Base-by-base conservation (phyloP, 2,888 invertebrate genomes). In the Pachliopta kotzebuea region DNA sequence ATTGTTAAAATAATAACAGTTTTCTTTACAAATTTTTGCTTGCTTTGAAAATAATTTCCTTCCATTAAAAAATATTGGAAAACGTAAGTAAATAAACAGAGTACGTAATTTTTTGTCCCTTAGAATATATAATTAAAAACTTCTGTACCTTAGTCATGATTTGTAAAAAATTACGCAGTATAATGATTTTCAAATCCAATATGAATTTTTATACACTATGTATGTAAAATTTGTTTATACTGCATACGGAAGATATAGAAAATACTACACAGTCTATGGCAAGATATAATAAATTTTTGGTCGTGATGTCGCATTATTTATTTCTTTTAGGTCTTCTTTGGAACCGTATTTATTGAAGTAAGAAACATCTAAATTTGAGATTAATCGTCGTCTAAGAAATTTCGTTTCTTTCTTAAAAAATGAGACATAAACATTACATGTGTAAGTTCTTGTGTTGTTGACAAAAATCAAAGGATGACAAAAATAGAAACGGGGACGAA, bases 291-390 rank as follows among this genome's bases (percentile, higher is more conserved):
- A 68, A 69, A 66, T 64, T 68, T 67, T 66, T 66, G 69, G 67
- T 71, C 64, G 68, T 71, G 67, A 69, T 71, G 69, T 71, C 71
- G 69, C 67, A 65, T 61, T 66, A 69, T 56, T 63, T 65, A 63
- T 64, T 63, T 63, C 60, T 23, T 52, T 52, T 21, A 21, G 26
- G 60, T 37, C 37, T 54, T 56, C 57, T 49, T 62, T 56, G 59
- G 54, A 37, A 59, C 52, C 56, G 37, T 42, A 49, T n/a, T 42
- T 37, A 61, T 67, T 20, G 57, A 26, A 65, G 53, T 57, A 31
- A 61, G 7, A 31, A 65, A 50, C 50, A 2, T 37, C 50, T 58
- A 31, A 66, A 42, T 58, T 24, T 9, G 42, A 24, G n/a, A 55
- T 8, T 59, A 55, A 62, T 42, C 18, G 42, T 59, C n/a, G 17